Percentiles rank a stretch among this genome's conserved stretches.
Evolutionary conservation across 2,888 invertebrate genomes (phyloP).

Genomic region (Hirtodrosophila alboralis): DNA sequence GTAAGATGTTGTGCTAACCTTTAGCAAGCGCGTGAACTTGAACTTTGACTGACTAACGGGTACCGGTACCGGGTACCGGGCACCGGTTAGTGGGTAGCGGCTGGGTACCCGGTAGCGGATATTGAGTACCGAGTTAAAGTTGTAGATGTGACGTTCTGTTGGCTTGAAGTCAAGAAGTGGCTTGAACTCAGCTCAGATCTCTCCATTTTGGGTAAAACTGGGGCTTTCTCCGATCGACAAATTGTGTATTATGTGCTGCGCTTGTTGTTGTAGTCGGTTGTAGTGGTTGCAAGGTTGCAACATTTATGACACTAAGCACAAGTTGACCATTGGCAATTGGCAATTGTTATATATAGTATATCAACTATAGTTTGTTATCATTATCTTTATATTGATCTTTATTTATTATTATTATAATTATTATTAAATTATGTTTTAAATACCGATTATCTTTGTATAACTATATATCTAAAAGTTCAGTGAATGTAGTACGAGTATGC

Average conservation of each 20-base stretch:
- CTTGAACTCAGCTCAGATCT: conserved; percentile 43
- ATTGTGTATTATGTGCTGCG: conserved; percentile 57
- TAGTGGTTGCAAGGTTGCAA: conserved; percentile 39
- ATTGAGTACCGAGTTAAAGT: conserved; percentile 46
- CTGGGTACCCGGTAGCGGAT: conserved; percentile 24
- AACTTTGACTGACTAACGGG: conserved; percentile 68
- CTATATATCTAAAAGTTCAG: conserved; percentile 28
- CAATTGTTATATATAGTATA: conserved; percentile 24
- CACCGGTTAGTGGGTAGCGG: conserved; percentile 23
- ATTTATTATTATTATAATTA: conserved; percentile 26
- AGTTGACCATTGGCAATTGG: conserved; percentile 59
- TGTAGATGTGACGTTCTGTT: conserved; percentile 46
- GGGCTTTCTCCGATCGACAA: conserved; percentile 50
- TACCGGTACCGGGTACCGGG: conserved; percentile 29
- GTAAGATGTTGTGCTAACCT: conserved; percentile 71
- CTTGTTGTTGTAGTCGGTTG: conserved; percentile 41
- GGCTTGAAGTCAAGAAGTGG: conserved; percentile 52
- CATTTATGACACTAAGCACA: conserved; percentile 64
- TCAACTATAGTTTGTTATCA: conserved; percentile 9
- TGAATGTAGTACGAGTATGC: conserved; percentile 18
- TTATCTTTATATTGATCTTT: conserved; percentile 12
- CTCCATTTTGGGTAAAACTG: conserved; percentile 53
- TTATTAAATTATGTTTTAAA: conserved; percentile 11
- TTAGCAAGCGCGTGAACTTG: conserved; percentile 77
- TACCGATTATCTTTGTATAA: conserved; percentile 23